Evolutionary conservation across 2,113 vertebrate species (phyloP), one percentile per base, ranked within the genome.

Genomic region (Amazona vittata): DNA sequence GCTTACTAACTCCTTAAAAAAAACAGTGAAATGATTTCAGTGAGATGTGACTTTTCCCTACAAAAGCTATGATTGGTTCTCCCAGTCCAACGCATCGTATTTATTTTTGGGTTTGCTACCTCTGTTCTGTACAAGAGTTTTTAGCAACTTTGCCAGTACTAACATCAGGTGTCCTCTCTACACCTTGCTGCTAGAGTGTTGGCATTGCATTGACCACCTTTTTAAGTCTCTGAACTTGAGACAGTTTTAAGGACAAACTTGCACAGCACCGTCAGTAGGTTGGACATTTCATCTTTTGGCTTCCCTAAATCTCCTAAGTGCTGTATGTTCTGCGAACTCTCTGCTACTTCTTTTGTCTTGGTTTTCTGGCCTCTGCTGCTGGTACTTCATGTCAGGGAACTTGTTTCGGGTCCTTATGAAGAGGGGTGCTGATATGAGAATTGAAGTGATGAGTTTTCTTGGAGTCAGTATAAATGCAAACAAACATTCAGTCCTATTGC

Each of bases 11-110:
- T 57, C 28, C 33, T 86, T 83, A 39, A 92, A 57, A 85, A 70
- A 70, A 35, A 6, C 21, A 35, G 33, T 59, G 57, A 59, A 59
- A 59, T 59, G 9, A 7, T 59, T 35, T 59, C 57, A 59, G 57
- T 35, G 57, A 59, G 33, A 49, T 26, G 26, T n/a, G 52, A 50
- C 35, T 46, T 73, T 69, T 73, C 35, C 55, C 37, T 74, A 8
- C 37, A 73, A 46, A 83, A 79, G 29, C 47, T 60, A 18, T 49
- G 31, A 37, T 37, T 65, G 6, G 4, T 73, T 83, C n/a, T 90
- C 8, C 39, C 17, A 24, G 15, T 35, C 24, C 31, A 43, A 8
- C 10, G 20, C 21, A 15, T 37, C 0, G 0, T 59, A 25, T 83
- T 75, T 64, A 41, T 80, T 18, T 59, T 79, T 50, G 62, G 13